These are phyloP conservation scores for Passer montanus DNA, from an alignment of 2,113 vertebrate species.

Conservation along the genomic window DNA sequence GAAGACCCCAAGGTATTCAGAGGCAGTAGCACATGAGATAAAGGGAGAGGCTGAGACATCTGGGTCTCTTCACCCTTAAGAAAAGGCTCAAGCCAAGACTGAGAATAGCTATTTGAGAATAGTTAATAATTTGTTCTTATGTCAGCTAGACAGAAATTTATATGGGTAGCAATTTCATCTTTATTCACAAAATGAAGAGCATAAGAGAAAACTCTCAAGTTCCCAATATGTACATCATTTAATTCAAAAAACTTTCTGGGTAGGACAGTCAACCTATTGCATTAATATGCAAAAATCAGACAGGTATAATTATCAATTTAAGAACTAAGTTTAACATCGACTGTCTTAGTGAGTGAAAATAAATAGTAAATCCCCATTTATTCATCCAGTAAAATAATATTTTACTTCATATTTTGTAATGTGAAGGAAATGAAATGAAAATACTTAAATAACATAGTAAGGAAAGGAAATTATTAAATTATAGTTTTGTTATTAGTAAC, in stretches of 20 bases:
- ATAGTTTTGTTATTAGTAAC: background rate
- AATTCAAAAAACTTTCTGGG: background rate
- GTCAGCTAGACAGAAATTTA: background rate
- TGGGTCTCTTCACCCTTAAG: background rate
- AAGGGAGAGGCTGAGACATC: background rate
- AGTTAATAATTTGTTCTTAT: background rate
- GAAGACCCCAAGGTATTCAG: background rate
- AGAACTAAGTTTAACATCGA: background rate
- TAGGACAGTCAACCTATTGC: background rate
- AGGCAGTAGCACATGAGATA: background rate
- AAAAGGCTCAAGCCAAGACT: background rate
- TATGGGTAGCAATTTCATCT: background rate
- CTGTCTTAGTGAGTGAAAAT: background rate
- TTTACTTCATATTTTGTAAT: background rate
- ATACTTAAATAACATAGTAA: background rate
- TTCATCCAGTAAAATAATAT: background rate
- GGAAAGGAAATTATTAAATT: slow-evolving; percentile 6
- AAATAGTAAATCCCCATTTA: background rate
- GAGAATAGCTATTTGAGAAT: background rate
- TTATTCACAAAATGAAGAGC: background rate
- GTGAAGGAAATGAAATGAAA: background rate
- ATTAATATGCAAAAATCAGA: background rate
- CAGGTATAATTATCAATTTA: background rate
- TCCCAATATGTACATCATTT: background rate
- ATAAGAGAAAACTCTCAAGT: background rate